Evolutionary conservation across 2,888 invertebrate genomes (phyloP), one percentile per base, ranked within the genome.

Genomic region (Acanthosoma haemorrhoidale): DNA sequence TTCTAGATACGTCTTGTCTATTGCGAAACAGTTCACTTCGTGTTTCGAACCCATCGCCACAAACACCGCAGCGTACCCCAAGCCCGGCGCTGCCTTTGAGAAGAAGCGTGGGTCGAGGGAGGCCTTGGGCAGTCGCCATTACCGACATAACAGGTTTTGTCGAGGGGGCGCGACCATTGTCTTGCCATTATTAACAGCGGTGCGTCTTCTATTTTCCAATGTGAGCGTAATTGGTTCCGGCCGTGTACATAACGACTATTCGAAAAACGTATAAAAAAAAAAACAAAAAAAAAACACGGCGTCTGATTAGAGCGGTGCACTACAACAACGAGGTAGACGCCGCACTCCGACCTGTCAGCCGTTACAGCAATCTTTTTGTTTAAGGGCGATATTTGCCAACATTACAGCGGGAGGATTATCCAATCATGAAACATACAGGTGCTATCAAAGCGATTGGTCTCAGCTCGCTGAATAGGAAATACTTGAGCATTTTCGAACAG

Each of bases 101-200:
- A n/a, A 8, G 51, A 51, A 51, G 51, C 51, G 51, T 51, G 25
- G 51, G 61, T 18, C 38, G 36, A 36, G 41, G 41, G 5, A 15
- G 61, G 15, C 61, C 61, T 61, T 61, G 61, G 16, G 61, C 61
- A 11, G 21, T 18, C 1, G 36, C 16, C 32, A 11, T 41, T 41
- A 41, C 41, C 8, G 16, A 41, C 41, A 41, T 15, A 60, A 25
- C 61, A 61, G 61, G 61, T 61, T 38, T 21, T 11, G 61, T 38
- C 18, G 15, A 9, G 18, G 21, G 8, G 9, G 9, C 18, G 16
- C 5, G n/a, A 1, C 61, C 61, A 61, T 61, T 61, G 61, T 61
- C 61, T 61, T 36, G 16, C n/a, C 61, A 8, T 61, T 61, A 61
- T 61, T 61, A 61, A 61, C 61, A 61, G 18, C 9, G 9, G 36